Percentiles rank a stretch among this genome's conserved stretches.
Evolutionary conservation across 2,113 vertebrate species (phyloP).

Genomic region (Mystacornis crossleyi): DNA sequence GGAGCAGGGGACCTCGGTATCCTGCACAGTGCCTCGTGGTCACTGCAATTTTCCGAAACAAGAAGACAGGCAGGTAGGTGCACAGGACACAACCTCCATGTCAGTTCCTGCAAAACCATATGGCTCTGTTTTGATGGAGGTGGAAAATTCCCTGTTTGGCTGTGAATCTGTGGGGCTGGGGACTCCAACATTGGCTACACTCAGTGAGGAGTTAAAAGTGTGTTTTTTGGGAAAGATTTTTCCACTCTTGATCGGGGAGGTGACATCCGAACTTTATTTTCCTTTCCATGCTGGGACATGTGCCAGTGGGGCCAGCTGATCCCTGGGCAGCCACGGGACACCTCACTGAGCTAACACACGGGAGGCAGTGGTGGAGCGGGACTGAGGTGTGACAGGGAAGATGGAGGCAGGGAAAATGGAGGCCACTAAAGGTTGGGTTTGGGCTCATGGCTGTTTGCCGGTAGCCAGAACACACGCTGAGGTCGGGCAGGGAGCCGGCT

Average conservation of each 20-base stretch:
- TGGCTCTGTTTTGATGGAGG: constrained; percentile 25
- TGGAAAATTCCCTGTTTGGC: constrained; percentile 63
- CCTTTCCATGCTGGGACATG: not conserved
- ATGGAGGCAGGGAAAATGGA: not conserved
- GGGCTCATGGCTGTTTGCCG: not conserved
- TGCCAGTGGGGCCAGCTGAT: not conserved
- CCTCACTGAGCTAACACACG: accelerated
- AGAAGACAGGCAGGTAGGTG: not conserved
- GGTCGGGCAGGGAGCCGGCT: not conserved
- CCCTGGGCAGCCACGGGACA: not conserved
- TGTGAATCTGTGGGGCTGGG: not conserved
- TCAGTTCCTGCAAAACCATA: not conserved
- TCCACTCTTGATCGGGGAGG: constrained; percentile 44
- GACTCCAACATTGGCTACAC: accelerated
- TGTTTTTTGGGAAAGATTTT: constrained; percentile 66
- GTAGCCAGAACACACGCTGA: not conserved
- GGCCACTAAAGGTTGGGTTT: not conserved
- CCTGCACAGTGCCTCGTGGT: not conserved
- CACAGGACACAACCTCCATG: not conserved
- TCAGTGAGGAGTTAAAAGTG: not conserved
- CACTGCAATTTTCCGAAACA: constrained; percentile 16
- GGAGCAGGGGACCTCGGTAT: not conserved
- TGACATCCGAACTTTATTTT: constrained; percentile 57
- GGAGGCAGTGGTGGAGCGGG: not conserved
- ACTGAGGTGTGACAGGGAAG: accelerated